Conservation (phyloP, 2,797 vertebrate species). For the Sibirionetta formosa region DNA sequence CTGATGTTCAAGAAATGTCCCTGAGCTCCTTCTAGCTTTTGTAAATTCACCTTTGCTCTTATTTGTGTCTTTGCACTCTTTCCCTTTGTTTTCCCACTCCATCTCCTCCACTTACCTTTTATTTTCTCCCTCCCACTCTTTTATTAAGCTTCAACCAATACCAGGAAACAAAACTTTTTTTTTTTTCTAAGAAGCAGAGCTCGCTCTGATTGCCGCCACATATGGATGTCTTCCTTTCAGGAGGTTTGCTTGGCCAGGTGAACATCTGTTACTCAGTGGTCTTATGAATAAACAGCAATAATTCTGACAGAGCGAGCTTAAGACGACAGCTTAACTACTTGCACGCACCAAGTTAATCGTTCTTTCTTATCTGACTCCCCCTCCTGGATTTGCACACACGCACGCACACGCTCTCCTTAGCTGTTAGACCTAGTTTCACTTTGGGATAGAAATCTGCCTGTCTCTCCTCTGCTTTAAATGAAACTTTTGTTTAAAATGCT, state of each 20-base stretch:
- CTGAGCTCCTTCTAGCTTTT: conserved; percentile 66
- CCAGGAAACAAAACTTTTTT: conserved; percentile 78
- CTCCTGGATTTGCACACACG: conserved; percentile 59
- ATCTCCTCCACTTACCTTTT: conserved; percentile 45
- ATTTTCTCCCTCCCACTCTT: conserved; percentile 53
- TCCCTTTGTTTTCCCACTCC: conserved; percentile 31
- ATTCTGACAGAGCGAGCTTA: conserved; percentile 82
- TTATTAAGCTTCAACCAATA: conserved; percentile 42
- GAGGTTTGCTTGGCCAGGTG: conserved; percentile 91
- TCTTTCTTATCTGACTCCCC: conserved; percentile 72
- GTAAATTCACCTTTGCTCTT: conserved; percentile 55
- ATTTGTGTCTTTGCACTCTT: background rate
- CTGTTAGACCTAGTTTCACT: background rate
- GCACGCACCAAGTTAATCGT: conserved; percentile 63
- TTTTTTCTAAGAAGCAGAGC: conserved; percentile 84
- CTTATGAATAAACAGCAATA: conserved; percentile 87
- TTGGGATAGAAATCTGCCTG: conserved; percentile 9
- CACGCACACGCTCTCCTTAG: background rate
- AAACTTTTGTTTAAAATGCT: background rate
- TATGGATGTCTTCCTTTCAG: conserved; percentile 89
- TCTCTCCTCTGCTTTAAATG: background rate
- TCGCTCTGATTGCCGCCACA: conserved; percentile 83
- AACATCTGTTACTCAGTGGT: conserved; percentile 93
- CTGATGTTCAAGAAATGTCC: conserved; percentile 57
- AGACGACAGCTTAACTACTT: conserved; percentile 85